These are phyloP conservation scores for Hyposoter didymator DNA, from an alignment of 2,888 invertebrate genomes.

Conservation along the genomic window DNA sequence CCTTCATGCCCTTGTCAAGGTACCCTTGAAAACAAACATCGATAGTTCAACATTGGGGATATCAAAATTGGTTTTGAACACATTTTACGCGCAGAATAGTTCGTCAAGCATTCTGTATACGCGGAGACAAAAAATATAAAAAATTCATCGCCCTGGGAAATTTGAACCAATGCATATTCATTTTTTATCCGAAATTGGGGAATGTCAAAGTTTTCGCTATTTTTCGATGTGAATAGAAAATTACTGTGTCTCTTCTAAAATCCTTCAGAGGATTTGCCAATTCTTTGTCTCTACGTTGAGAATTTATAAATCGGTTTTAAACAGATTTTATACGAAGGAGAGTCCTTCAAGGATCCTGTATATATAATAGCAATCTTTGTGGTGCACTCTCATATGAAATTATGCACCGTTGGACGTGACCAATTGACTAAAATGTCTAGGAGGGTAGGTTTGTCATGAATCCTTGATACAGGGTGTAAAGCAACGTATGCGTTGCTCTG, in stretches of 20 bases:
- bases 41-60: conserved; percentile 18
- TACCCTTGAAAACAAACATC: not conserved
- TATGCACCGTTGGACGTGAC: not conserved
- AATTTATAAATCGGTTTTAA: not conserved
- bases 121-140: no score
- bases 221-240: no score
- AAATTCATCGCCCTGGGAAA: no score
- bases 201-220: no score
- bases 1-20: conserved; percentile 12
- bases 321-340: not conserved
- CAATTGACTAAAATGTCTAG: conserved; percentile 6
- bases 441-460: conserved; percentile 2
- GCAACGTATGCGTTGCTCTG: conserved; percentile 48
- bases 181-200: no score
- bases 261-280: no score
- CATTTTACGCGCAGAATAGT: not conserved
- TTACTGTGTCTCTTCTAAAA: no score
- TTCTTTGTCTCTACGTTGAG: no score
- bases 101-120: not conserved
- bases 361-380: not conserved
- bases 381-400: not conserved
- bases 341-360: not conserved
- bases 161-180: no score
- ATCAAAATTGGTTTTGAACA: not conserved
- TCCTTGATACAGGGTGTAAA: conserved; percentile 24